phyloP scores from a whole-genome alignment of 2,113 vertebrate genomes.

The Nycticorax nycticorax region DNA sequence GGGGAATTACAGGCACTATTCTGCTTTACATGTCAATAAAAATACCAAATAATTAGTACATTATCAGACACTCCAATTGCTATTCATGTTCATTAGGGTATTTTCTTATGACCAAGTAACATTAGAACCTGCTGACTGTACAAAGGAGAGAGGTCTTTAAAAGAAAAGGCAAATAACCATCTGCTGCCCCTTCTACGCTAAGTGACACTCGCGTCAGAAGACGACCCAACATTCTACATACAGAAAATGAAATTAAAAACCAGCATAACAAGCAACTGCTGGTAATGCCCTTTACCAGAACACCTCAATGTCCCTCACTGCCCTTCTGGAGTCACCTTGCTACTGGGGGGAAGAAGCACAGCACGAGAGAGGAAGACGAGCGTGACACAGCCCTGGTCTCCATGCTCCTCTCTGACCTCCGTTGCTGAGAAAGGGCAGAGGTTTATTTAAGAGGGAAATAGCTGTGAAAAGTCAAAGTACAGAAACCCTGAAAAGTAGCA shows the following conservation, averaged over 20 bases:
- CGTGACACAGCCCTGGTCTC: neutral
- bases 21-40: neutral
- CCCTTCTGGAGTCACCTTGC: fast-evolving
- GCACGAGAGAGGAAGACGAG: neutral
- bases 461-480: neutral
- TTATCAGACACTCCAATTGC: neutral
- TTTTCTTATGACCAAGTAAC: neutral
- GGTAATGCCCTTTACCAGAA: neutral
- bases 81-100: neutral
- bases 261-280: fast-evolving
- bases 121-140: fast-evolving
- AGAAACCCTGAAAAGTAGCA: neutral
- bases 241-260: neutral
- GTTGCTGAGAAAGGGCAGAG: neutral
- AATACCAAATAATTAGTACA: neutral
- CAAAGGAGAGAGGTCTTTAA: neutral
- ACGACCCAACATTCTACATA: fast-evolving
- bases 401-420: neutral
- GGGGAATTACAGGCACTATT: neutral
- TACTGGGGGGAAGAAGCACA: neutral
- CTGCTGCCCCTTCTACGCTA: neutral
- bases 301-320: neutral
- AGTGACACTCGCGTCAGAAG: neutral
- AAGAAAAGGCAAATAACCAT: neutral
- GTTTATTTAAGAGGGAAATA: neutral